Evolutionary conservation across 2,888 invertebrate species (phyloP), one percentile per base, ranked within the genome.

Genomic region (Frankliniella intonsa): DNA sequence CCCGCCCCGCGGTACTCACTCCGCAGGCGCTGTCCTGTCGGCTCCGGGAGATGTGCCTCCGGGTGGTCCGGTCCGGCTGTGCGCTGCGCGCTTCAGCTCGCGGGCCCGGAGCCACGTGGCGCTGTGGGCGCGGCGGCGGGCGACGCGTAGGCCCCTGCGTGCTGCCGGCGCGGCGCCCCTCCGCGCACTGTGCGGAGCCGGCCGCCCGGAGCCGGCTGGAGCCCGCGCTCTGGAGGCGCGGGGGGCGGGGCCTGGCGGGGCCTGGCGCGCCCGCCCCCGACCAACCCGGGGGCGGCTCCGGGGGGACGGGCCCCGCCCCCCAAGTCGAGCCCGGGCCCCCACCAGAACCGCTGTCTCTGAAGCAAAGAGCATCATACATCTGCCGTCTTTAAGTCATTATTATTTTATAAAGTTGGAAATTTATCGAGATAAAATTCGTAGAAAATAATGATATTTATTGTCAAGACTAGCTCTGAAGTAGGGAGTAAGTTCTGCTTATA

Each of bases 111-210:
- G 62, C n/a, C 11, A 62, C 62, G 62, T 62, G 38, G 38, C 38
- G 38, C 38, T 2, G 38, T 38, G 38, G 38, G 62, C n/a, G 22
- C 22, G 69, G 69, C 69, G n/a, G 22, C 69, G 22, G 22, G 69
- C 22, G 69, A 22, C 69, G 22, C 7, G n/a, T 69, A 17, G 65
- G 65, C 65, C 69, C 11, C 22, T 76, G 69, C 22, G 69, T 25
- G 22, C 62, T 62, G 25, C 25, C 69, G 69, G 69, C 69, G 69
- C 69, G 69, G 69, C 11, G 69, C 25, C 69, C 25, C 22, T 22
- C 69, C 69, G 69, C 69, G 69, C 69, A 76, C 69, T 76, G 69
- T 76, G 69, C 25, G 69, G n/a, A n/a, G 22, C 69, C 69, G 69
- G 69, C 22, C 22, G n/a, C 22, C 11, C 69, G 17, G 65, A 65